Evolutionary conservation across 2,797 vertebrate genomes (phyloP), one percentile per base, ranked within the genome.

Genomic region (Jordanella pulchra): DNA sequence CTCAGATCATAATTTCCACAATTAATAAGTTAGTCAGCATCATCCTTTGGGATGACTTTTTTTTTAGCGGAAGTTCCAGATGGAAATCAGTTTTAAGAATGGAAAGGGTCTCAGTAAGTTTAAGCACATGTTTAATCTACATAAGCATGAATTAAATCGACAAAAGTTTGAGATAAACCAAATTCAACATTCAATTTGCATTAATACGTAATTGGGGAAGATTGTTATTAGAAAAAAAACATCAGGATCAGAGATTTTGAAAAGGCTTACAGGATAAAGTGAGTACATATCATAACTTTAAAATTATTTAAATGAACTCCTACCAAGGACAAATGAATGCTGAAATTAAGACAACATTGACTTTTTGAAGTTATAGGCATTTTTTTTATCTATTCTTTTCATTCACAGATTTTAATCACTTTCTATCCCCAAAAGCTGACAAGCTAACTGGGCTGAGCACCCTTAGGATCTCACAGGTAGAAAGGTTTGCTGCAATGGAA

Each of bases 401-500:
- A 14, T 42, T 63, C 12, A 14, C 11, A 25, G 13, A n/a, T 63
- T 25, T 63, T 23, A 39, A 42, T 5, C n/a, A 0, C 2, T 39
- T n/a, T 13, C 39, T 42, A 39, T 47, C 45, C 12, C 14, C 45
- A 47, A 13, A 47, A 13, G 2, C 47, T 48, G 47, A 18, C 47
- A 48, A 18, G n/a, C 42, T n/a, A n/a, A n/a, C 12, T 23, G 23
- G 6, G 12, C 30, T 35, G 11, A 60, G 12, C 39, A 18, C 4
- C 6, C 44, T 63, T 32, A 42, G 14, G 35, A 42, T 39, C 35
- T n/a, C 21, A 42, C 35, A 63, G 60, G 35, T n/a, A 42, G 10
- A 66, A 63, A 35, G 50, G 53, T 56, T 73, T 50, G 71, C 72
- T 75, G 67, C 54, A 72, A 82, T 86, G 44, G 35, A 39, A 39